These are phyloP conservation scores for Drosophila asahinai DNA, from an alignment of 1,140 invertebrate genomes.

Conservation along the genomic window DNA sequence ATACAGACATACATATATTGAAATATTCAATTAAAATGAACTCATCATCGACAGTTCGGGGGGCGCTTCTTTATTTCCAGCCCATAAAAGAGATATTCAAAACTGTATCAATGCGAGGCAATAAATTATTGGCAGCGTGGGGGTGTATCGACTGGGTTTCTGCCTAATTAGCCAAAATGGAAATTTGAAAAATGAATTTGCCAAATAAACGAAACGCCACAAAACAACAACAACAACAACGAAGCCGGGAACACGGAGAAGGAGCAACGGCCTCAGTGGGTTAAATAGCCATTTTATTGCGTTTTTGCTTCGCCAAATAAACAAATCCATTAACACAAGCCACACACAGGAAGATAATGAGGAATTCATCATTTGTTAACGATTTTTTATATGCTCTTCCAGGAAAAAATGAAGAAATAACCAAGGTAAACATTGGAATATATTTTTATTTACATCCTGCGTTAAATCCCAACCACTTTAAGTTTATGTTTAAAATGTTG, in stretches of 20 bases:
- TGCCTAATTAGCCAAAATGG: conserved; percentile 69
- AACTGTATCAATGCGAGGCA: conserved; percentile 48
- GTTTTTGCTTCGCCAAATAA: conserved; percentile 23
- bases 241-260: conserved; percentile 9
- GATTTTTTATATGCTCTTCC: not conserved
- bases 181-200: conserved; percentile 63
- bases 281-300: conserved; percentile 20
- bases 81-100: conserved; percentile 47
- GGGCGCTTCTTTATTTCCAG: conserved; percentile 12
- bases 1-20: conserved; percentile 24
- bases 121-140: conserved; percentile 48
- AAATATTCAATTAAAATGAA: conserved; percentile 63
- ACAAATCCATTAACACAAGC: conserved; percentile 31
- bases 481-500: too few species aligned
- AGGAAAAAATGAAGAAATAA: not conserved
- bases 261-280: conserved; percentile 29
- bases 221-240: not conserved
- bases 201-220: conserved; percentile 31
- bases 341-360: conserved; percentile 18
- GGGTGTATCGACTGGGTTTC: conserved; percentile 50
- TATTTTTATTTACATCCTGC: not conserved
- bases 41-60: conserved; percentile 49
- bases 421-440: not conserved
- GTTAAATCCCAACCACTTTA: not conserved
- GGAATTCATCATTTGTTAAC: not conserved